These are phyloP conservation scores for Leptocoma aspasia DNA, from an alignment of 2,113 vertebrate species.

Conservation along the genomic window DNA sequence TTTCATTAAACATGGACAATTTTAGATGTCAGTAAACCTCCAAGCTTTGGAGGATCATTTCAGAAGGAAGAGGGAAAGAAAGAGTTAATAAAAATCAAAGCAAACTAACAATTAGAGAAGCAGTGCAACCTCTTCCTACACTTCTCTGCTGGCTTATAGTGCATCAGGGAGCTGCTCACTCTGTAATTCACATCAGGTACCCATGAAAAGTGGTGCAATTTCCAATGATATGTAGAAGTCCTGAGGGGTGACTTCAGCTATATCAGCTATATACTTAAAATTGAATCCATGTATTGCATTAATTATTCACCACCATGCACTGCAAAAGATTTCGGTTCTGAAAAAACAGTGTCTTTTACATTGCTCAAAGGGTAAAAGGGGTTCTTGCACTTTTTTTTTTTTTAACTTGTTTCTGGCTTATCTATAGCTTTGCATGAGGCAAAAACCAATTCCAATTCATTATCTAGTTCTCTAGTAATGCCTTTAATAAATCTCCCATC, in stretches of 20 bases:
- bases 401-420: not conserved
- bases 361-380: not conserved
- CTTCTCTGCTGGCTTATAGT: not conserved
- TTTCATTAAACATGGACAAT: not conserved
- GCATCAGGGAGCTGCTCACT: not conserved
- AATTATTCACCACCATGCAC: not conserved
- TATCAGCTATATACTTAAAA: not conserved
- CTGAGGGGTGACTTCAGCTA: not conserved
- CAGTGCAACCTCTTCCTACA: not conserved
- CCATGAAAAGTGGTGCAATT: not conserved
- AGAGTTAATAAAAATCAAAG: not conserved
- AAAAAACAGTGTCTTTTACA: not conserved
- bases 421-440: not conserved
- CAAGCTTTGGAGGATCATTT: not conserved
- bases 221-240: not conserved
- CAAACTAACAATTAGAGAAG: not conserved
- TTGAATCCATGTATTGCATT: not conserved
- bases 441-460: not conserved
- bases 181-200: not conserved
- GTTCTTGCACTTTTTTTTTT: rapidly evolving
- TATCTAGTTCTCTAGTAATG: not conserved
- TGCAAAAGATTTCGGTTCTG: not conserved
- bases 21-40: not conserved
- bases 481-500: not conserved
- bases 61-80: not conserved